Base-by-base conservation (phyloP, 1,140 invertebrate genomes). In the Solenopsis invicta region DNA sequence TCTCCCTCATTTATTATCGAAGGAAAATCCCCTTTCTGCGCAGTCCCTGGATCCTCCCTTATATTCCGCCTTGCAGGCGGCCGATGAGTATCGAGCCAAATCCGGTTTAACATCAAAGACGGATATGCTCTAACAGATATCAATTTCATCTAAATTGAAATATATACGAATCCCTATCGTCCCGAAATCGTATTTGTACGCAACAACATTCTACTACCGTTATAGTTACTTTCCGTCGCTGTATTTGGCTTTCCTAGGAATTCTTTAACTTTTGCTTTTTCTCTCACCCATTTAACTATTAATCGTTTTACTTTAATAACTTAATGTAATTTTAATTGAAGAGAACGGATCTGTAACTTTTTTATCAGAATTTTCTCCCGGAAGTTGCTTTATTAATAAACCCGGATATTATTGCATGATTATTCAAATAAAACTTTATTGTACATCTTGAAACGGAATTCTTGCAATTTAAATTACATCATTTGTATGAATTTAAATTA, bases 31-130 rank as follows among this genome's bases (percentile, higher is more conserved):
- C 16, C 48, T 72, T 62, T 52, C 24, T 59, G 41, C 34, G 52
- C 29, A 62, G 61, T 82, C 24, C 48, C 21, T 16, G 48, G 16
- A 78, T 41, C 13, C 50, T 54, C 74, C 66, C 59, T 75, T 74
- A 84, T 48, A 61, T 75, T 74, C 9, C 12, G 12, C 41, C 41
- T 74, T 74, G 16, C 50, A 61, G 41, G 48, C 50, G 59, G 18
- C 10, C 24, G 16, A 61, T 45, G 54, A 50, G 24, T 41, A 84
- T 84, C 54, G 71, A 48, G n/a, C 41, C 18, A 24, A 61, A 82
- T 74, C 54, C 80, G 80, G 16, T 61, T 59, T 75, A 61, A 62
- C 69, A 62, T 84, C 80, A 84, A 75, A 84, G 69, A 84, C 41
- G n/a, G 41, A 74, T 61, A 48, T 56, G 16, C 80, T 34, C 18